A percentile compares a stretch with the other conserved stretches of the same genome.
These are phyloP conservation scores for Pipistrellus pygmaeus DNA, from an alignment of 2,797 vertebrate species.

Conservation along the genomic window DNA sequence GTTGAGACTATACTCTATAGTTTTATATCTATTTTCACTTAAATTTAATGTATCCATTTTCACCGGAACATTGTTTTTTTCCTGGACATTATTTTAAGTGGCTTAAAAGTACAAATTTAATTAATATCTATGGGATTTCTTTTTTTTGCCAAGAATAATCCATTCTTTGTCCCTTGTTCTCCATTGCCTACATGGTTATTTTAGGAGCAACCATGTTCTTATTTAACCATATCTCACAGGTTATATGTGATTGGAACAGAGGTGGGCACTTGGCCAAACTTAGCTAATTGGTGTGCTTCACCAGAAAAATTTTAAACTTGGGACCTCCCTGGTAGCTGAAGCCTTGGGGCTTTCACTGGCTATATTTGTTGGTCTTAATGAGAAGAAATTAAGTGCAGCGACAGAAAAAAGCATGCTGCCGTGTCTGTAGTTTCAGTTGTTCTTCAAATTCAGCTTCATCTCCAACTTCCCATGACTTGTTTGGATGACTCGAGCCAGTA, in stretches of 20 bases:
- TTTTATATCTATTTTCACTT: slow-evolving; percentile 13
- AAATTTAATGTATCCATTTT: slow-evolving; percentile 19
- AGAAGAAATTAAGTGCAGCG: background rate
- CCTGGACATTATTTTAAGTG: background rate
- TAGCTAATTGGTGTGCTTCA: background rate
- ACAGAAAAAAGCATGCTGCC: background rate
- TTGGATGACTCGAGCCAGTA: background rate
- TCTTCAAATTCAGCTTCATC: background rate
- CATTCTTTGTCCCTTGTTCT: too few relatives aligned
- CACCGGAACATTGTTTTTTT: background rate
- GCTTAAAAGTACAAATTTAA: background rate
- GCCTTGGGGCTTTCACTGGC: background rate
- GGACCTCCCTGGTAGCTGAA: background rate
- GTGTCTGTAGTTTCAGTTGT: background rate
- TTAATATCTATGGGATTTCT: background rate
- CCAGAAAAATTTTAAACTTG: background rate
- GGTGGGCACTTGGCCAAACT: background rate
- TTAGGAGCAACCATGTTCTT: background rate
- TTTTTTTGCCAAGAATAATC: background rate
- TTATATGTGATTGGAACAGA: background rate
- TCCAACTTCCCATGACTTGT: background rate
- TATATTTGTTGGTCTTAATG: background rate
- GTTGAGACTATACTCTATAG: background rate
- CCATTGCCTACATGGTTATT: background rate
- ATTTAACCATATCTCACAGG: background rate